Base-by-base conservation (phyloP, 1,140 invertebrate genomes). In the Lutraria rhynchaena region DNA sequence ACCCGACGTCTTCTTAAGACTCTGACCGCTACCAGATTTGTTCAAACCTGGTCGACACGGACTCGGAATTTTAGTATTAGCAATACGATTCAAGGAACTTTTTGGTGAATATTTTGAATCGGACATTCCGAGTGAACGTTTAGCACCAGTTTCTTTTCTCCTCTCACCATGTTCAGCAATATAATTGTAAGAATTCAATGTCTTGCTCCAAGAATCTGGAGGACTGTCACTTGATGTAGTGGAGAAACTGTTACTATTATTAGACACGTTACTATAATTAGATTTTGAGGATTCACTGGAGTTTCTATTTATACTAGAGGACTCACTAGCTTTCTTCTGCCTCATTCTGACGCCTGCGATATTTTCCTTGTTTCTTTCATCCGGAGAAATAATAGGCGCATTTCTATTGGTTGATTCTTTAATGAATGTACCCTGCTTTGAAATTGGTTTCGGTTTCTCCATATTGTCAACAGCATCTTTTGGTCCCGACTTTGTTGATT, bases 391-490 rank as follows among this genome's bases (percentile, higher is more conserved):
- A 1, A 83, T 71, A 27, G 87, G 84, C 27, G 83, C 80, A 77
- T 85, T 89, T 55, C 49, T 80, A 44, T 81, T 75, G n/a, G 87
- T 74, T 0, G 85, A 61, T 58, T 97, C 96, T 91, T 97, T 97
- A 0, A 96, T 96, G 89, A 98, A 98, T 0, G 97, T 98, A 29
- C 96, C 96, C 90, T 98, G 96, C 49, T 96, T 94, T 67, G 96
- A 85, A 13, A 83, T 83, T 2, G 89, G 87, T 73, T 83, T 89
- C 37, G 88, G 86, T 55, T 86, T 65, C 57, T 89, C 87, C 13
- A 74, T 67, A 41, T 83, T 55, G 24, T 82, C 81, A 37, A 86
- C 63, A 1, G 24, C 51, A 60, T 85, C 80, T 15, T 75, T 44
- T 27, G 19, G 46, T 51, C 22, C 77, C 51, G 13, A 17, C 49